Evolutionary conservation across 2,113 vertebrate genomes (phyloP), one percentile per base, ranked within the genome.

Genomic region (Sorex araneus): DNA sequence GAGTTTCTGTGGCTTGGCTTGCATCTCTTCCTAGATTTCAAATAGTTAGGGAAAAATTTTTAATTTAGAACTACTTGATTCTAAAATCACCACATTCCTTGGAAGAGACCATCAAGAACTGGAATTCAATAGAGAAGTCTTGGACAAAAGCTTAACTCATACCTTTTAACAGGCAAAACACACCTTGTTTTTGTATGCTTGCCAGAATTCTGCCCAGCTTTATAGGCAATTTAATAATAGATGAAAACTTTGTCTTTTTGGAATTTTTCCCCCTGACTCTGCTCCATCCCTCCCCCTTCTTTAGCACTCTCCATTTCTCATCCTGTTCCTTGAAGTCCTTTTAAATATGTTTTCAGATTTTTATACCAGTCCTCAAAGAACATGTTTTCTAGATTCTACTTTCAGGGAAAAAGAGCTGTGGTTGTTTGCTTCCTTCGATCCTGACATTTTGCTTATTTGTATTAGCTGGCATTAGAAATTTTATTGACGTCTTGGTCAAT

Each of bases 211-310:
- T 43, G 30, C 60, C 13, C 32, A 45, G 21, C 75, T 63, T 84
- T 36, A 84, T 54, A 47, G 85, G 13, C 43, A 86, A 77, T 74
- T 94, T 89, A 82, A 81, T 84, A 80, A 70, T 36, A 36, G 88
- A 34, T 32, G 45, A 40, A 54, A 80, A 63, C 18, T 15, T 54
- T 21, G 3, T 57, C 27, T 16, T 69, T 82, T 54, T 77, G 2
- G 0, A 6, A 16, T 9, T 34, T 18, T 73, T 47, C 27, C 5
- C 15, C 8, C 4, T 43, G 12, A 40, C 10, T 34, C 4, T 27
- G 54, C 54, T 15, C 7, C 40, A 40, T 54, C 54, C 54, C 13
- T 4, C 54, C 4, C 54, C 54, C 54, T 54, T 19, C 40, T 40
- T 40, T 40, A 40, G 15, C 54, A 15, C 54, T 4, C 4, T 30